A percentile compares a stretch with the other conserved stretches of the same genome.
These are phyloP conservation scores for Pentamera pediparva DNA, from an alignment of 53 echinoderm and acorn worm genomes.

Conservation along the genomic window DNA sequence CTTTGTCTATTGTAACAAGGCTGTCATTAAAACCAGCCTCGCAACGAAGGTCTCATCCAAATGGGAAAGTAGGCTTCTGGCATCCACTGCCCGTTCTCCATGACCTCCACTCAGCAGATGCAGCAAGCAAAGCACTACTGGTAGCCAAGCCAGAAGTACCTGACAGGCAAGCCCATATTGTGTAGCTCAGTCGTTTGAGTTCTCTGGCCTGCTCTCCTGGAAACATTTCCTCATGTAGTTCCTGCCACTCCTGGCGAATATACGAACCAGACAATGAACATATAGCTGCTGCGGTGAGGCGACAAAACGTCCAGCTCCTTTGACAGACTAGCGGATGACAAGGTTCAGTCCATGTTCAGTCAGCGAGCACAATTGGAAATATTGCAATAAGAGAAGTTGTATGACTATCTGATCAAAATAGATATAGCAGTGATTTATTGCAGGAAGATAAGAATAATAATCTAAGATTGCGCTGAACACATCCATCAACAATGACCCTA, in stretches of 20 bases:
- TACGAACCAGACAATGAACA: constrained; percentile 18
- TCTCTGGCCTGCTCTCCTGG: no score
- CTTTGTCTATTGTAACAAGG: neutral
- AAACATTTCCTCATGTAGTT: neutral
- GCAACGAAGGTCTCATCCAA: neutral
- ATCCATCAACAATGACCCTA: no score
- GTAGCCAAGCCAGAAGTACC: neutral
- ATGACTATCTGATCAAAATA: no score
- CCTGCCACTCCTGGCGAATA: constrained; percentile 4
- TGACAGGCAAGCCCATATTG: constrained; percentile 7
- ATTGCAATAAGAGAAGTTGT: no score
- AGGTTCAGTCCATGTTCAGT: neutral
- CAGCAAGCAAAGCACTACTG: neutral
- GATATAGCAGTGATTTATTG: no score
- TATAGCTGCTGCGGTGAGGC: neutral
- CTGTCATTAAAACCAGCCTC: no score
- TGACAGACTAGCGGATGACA: constrained; percentile 3
- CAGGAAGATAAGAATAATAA: no score
- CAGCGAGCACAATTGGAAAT: no score
- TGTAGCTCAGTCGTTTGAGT: constrained; percentile 14
- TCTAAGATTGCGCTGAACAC: no score
- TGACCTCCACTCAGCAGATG: neutral
- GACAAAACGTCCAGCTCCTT: neutral
- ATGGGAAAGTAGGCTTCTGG: neutral
- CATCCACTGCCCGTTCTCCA: no score